Evolutionary conservation across 64 coral and sea anemone genomes (phyloP).

Genomic region (Pachyseris speciosa): DNA sequence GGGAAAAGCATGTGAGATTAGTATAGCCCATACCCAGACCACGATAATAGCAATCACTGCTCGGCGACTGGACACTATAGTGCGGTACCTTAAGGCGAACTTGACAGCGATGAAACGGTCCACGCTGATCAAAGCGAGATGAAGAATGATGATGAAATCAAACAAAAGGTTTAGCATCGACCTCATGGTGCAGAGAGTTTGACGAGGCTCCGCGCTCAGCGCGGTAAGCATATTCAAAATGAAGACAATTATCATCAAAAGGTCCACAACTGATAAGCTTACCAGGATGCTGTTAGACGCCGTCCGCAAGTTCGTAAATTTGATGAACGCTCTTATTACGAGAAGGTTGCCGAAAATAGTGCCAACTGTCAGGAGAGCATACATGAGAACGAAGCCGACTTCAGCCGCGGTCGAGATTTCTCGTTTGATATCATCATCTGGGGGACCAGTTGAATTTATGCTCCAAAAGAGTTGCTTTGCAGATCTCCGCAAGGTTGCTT

Average conservation of each 20-base stretch:
- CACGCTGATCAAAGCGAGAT: conserved; percentile 19
- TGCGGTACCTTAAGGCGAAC: conserved; percentile 20
- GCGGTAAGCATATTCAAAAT: neutral
- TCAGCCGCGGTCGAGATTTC: neutral
- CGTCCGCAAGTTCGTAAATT: neutral
- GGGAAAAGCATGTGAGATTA: neutral
- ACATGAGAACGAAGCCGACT: neutral
- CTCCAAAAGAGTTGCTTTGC: neutral
- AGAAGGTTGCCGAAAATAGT: conserved; percentile 14
- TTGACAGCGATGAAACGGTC: conserved; percentile 37
- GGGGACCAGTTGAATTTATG: neutral
- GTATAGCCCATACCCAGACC: neutral
- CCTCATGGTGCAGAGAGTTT: neutral
- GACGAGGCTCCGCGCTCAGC: neutral
- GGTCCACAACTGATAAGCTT: conserved; percentile 6
- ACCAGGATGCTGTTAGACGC: conserved; percentile 40
- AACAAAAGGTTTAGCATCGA: neutral
- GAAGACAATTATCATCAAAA: conserved; percentile 13
- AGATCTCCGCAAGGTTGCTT: neutral
- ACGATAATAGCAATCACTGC: neutral
- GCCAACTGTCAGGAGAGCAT: neutral
- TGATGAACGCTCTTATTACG: neutral
- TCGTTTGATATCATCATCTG: too few species aligned
- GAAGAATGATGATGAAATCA: neutral
- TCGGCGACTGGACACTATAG: conserved; percentile 9